These are phyloP conservation scores for Apodemus speciosus DNA, from an alignment of 2,113 vertebrate species.

Conservation along the genomic window DNA sequence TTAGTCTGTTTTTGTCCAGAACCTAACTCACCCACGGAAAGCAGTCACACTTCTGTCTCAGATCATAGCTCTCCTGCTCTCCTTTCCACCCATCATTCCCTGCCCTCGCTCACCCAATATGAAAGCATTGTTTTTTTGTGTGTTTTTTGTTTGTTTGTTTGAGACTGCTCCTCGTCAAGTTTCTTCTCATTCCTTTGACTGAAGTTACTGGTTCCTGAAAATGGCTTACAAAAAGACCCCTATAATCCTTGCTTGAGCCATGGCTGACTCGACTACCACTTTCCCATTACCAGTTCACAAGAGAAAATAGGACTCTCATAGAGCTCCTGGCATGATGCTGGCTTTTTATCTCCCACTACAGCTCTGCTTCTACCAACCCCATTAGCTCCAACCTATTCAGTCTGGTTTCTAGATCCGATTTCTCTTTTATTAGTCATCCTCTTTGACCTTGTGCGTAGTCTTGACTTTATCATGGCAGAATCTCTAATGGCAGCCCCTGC, in stretches of 20 bases:
- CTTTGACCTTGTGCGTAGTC: neutral
- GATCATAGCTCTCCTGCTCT: neutral
- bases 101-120: neutral
- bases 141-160: neutral
- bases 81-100: neutral
- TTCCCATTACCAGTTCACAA: neutral
- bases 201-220: slow-evolving; percentile 42
- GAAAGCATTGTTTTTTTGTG: neutral
- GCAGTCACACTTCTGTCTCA: slow-evolving; percentile 40
- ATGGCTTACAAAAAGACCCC: neutral
- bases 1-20: neutral
- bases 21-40: slow-evolving; percentile 3
- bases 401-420: neutral
- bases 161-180: neutral
- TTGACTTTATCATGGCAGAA: neutral
- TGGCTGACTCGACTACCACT: neutral
- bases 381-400: neutral
- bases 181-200: slow-evolving; percentile 46
- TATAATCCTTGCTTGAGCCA: slow-evolving; percentile 4
- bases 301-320: neutral
- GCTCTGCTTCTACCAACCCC: neutral
- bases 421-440: neutral
- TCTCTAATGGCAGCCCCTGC: neutral
- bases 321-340: neutral
- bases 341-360: neutral